Percentiles rank a stretch among this genome's conserved stretches.
Evolutionary conservation across 2,797 vertebrate genomes (phyloP).

Genomic region (Toxotes lorentzi): DNA sequence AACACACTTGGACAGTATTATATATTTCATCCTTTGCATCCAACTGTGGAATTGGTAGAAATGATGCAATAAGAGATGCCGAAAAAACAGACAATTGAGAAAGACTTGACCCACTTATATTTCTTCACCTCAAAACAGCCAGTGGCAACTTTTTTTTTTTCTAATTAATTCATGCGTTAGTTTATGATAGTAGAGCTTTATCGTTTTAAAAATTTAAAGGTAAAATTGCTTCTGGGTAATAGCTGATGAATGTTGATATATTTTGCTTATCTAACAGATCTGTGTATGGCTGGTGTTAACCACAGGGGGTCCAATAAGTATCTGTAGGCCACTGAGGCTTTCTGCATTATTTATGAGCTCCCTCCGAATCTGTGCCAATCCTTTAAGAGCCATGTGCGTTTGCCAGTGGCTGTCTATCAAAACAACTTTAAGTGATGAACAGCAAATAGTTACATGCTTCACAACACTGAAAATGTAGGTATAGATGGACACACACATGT

Average conservation of each 20-base stretch:
- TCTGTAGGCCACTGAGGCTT: constrained; percentile 46
- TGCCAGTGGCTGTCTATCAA: constrained; percentile 45
- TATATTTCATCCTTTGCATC: not conserved
- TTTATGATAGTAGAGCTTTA: constrained; percentile 35
- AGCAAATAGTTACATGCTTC: constrained; percentile 30
- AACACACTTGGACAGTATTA: not conserved
- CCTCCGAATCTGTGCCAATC: constrained; percentile 40
- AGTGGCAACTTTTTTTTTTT: constrained; percentile 19
- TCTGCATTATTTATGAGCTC: constrained; percentile 62
- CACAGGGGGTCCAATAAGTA: constrained; percentile 45
- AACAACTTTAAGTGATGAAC: constrained; percentile 30
- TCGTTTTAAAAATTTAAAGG: constrained; percentile 50
- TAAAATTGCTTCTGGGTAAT: constrained; percentile 57
- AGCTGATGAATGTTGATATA: constrained; percentile 65
- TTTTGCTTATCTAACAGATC: constrained; percentile 68
- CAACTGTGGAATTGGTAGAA: not conserved
- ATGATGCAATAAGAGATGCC: not conserved
- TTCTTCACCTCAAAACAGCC: constrained; percentile 24
- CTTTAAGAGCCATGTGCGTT: constrained; percentile 36
- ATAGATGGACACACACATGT: not conserved
- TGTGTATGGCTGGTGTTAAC: constrained; percentile 51
- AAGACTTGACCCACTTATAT: constrained; percentile 29
- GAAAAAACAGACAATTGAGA: constrained; percentile 16
- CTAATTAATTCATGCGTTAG: constrained; percentile 49
- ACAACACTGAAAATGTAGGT: constrained; percentile 12